Evolutionary conservation across 2,797 vertebrate species (phyloP).

Genomic region (Distichodus sexfasciatus): DNA sequence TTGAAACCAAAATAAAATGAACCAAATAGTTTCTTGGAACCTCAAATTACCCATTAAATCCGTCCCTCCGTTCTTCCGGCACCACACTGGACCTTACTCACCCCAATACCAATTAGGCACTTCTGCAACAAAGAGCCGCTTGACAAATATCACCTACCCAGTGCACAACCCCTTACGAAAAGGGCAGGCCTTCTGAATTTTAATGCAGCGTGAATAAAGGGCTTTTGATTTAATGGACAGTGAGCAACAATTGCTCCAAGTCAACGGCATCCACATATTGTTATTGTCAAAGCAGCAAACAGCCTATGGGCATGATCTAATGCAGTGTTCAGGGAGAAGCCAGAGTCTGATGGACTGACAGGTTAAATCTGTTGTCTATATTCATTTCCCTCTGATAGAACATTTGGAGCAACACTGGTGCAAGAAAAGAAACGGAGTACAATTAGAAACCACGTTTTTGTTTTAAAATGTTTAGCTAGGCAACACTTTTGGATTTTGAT

Average conservation of each 20-base stretch:
- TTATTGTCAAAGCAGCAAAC: neutral
- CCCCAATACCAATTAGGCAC: conserved; percentile 32
- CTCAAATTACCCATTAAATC: too few relatives aligned
- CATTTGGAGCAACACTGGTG: neutral
- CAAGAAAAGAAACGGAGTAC: too few relatives aligned
- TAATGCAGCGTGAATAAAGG: neutral
- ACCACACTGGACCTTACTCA: neutral
- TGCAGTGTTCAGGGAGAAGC: neutral
- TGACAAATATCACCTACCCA: conserved; percentile 20
- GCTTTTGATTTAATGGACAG: neutral
- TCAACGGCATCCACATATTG: neutral
- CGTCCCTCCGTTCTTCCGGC: too few relatives aligned
- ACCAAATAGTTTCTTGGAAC: too few relatives aligned
- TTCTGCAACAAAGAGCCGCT: conserved; percentile 1
- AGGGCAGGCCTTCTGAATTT: conserved; percentile 21
- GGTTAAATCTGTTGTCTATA: neutral
- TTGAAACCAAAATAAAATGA: too few relatives aligned
- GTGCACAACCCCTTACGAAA: conserved; percentile 10
- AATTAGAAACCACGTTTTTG: too few relatives aligned
- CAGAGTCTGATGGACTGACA: neutral
- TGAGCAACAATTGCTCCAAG: neutral
- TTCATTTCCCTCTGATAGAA: neutral
- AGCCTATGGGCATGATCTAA: neutral
- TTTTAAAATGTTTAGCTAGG: too few relatives aligned
- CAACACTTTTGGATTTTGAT: too few relatives aligned